A percentile compares a stretch with the other conserved stretches of the same genome.
Evolutionary conservation across 2,888 invertebrate species (phyloP).

Genomic region (Baronia brevicornis): DNA sequence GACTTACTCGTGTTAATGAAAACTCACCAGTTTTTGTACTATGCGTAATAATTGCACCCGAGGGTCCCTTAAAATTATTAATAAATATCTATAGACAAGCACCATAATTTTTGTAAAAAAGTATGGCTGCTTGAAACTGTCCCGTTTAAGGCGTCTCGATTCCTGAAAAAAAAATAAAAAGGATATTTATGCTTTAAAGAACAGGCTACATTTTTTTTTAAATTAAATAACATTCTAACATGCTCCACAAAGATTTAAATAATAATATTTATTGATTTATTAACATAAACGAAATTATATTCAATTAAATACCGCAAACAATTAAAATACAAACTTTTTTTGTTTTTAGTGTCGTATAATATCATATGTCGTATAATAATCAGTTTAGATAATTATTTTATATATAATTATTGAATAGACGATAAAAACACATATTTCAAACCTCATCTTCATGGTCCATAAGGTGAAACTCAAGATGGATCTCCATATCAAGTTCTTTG

Average conservation of each 20-base stretch:
- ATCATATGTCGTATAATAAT: too few species aligned
- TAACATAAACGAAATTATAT: background rate
- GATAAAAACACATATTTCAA: too few species aligned
- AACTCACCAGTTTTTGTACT: constrained; percentile 87
- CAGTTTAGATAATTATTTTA: too few species aligned
- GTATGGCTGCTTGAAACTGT: constrained; percentile 72
- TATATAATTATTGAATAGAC: too few species aligned
- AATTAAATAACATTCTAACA: constrained; percentile 4
- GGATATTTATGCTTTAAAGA: background rate
- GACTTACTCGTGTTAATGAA: constrained; percentile 1
- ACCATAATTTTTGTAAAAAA: constrained; percentile 85
- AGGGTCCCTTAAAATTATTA: constrained; percentile 87
- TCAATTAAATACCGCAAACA: too few species aligned
- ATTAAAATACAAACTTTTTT: too few species aligned
- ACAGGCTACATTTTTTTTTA: background rate
- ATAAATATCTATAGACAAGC: constrained; percentile 83
- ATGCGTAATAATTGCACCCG: constrained; percentile 84
- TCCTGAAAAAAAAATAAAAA: constrained; percentile 25
- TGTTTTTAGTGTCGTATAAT: too few species aligned
- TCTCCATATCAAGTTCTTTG: constrained; percentile 83
- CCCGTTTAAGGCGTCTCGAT: constrained; percentile 25
- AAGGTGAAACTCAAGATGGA: constrained; percentile 82
- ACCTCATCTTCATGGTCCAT: constrained; percentile 70
- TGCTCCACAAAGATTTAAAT: too few species aligned
- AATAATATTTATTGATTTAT: too few species aligned